Evolutionary conservation across 2,797 vertebrate species (phyloP), one percentile per base, ranked within the genome.

Genomic region (Rhinichthys osculus): DNA sequence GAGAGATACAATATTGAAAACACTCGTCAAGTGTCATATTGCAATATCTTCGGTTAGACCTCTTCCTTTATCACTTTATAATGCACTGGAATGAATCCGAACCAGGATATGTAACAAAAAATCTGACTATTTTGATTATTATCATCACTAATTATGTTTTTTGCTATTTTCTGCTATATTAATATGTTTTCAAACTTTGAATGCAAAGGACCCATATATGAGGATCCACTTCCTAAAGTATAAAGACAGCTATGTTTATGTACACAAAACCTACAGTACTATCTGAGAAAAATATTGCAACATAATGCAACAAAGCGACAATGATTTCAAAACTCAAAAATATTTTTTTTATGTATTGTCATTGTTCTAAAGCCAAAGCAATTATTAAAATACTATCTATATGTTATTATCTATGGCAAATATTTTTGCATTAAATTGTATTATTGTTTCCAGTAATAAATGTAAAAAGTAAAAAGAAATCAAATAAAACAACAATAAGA

Each of bases 1-100:
- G 21, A 76, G 33, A 69, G 33, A 84, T 69, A 42, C 47, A 40
- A 69, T 30, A 84, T 78, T 84, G 82, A 52, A 78, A 84, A 84
- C 10, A 40, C 62, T 77, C n/a, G n/a, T 84, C 82, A 84, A 67
- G 44, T 52, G 33, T 84, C 64, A 42, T 84, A 50, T 52, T 8
- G 44, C 62, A 54, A 67, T 69, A 84, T 77, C 44, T 40, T 77
- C 7, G 3, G 73, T 21, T 76, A 64, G 57, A 74, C 44, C 5
- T 19, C 9, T 30, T 77, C 17, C 57, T 77, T 77, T 84, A 33
- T 54, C 16, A 42, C 42, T 66, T 40, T 50, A 66, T 33, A 30
- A 76, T 59, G 19, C 42, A 54, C 59, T 66, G 9, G 13, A 66
- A 42, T 50, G 42, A 27, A 66, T 67, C n/a, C 33, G 1, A 76